Evolutionary conservation across 2,888 invertebrate genomes (phyloP).

Genomic region (Allygus modestus): DNA sequence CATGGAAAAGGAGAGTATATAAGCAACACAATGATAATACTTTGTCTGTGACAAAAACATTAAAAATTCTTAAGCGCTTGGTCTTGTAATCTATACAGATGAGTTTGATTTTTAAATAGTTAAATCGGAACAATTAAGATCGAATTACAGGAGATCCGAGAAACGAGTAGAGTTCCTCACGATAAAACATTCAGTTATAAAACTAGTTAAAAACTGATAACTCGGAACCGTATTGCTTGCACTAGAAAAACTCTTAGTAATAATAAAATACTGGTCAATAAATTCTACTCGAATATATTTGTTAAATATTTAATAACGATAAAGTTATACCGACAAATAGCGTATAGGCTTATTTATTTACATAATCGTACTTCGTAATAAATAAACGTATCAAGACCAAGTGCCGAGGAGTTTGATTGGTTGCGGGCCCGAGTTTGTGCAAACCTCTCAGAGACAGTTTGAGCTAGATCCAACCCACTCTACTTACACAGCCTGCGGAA

Average conservation of each 20-base stretch:
- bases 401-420: background rate
- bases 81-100: background rate
- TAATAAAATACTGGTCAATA: slow-evolving; percentile 39
- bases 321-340: slow-evolving; percentile 22
- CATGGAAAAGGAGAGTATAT: too few relatives aligned
- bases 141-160: background rate
- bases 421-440: slow-evolving; percentile 14
- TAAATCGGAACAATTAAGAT: background rate
- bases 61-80: background rate
- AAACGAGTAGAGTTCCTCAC: background rate
- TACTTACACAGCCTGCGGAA: slow-evolving; percentile 56
- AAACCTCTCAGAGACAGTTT: slow-evolving; percentile 14
- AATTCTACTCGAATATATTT: slow-evolving; percentile 7
- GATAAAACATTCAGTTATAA: slow-evolving; percentile 13
- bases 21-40: background rate
- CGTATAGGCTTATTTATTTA: slow-evolving; percentile 31
- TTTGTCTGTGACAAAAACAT: background rate
- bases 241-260: slow-evolving; percentile 8
- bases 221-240: background rate
- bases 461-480: slow-evolving; percentile 55
- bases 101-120: background rate
- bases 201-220: background rate
- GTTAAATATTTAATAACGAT: background rate
- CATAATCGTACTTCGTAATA: slow-evolving; percentile 17
- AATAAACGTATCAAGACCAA: slow-evolving; percentile 46